These are phyloP conservation scores for Ammodytes marinus DNA, from an alignment of 2,113 vertebrate species.

Conservation along the genomic window DNA sequence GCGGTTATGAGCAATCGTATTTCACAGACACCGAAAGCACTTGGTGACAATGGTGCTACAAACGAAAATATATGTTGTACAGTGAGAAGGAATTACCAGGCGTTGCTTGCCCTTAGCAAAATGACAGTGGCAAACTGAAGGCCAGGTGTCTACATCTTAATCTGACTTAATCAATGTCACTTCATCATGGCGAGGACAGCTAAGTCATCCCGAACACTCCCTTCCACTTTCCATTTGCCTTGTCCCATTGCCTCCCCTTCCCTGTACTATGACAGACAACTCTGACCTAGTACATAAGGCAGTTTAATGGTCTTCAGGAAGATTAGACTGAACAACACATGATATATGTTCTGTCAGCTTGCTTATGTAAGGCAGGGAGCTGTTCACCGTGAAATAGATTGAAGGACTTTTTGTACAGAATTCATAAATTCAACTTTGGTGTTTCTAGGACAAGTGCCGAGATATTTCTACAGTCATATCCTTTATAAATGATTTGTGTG, in stretches of 20 bases:
- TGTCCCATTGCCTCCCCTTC: conserved; percentile 4
- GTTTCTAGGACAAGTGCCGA: neutral
- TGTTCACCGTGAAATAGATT: neutral
- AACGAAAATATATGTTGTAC: neutral
- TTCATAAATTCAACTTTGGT: neutral
- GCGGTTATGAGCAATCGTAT: conserved; percentile 7
- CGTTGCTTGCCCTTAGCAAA: conserved; percentile 5
- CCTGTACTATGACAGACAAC: conserved; percentile 65
- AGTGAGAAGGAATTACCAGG: conserved; percentile 21
- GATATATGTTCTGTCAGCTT: conserved; percentile 43
- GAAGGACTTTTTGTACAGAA: neutral
- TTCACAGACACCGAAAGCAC: conserved; percentile 22
- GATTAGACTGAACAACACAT: conserved; percentile 49
- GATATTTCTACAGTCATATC: neutral
- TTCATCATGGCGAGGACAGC: conserved; percentile 58
- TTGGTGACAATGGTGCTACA: neutral
- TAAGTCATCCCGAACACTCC: conserved; percentile 63
- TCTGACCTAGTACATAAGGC: conserved; percentile 53
- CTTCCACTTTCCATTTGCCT: conserved; percentile 64
- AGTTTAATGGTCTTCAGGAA: conserved; percentile 58
- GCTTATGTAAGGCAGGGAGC: conserved; percentile 18
- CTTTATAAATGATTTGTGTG: neutral
- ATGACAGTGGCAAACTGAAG: conserved; percentile 36
- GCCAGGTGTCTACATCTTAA: conserved; percentile 60
- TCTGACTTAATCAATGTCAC: conserved; percentile 66